Evolutionary conservation across 2,797 vertebrate species (phyloP), one percentile per base, ranked within the genome.

Genomic region (Anas capensis): DNA sequence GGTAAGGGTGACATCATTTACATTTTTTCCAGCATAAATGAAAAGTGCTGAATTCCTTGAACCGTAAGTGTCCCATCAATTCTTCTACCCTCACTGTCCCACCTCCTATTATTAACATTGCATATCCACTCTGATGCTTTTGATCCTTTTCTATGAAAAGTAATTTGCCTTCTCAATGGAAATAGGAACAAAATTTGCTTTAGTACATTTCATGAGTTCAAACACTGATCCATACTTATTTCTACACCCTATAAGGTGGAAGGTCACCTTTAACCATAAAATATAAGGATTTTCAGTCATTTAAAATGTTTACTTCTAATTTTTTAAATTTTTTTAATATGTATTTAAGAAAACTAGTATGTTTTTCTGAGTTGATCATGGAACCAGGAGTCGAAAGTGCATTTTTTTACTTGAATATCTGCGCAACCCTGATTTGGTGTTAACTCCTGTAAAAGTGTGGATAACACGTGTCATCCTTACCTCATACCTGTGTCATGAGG

Each of bases 111-210:
- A 97, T 97, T 98, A 98, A 97, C 87, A 96, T 68, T 90, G 92
- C 75, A 76, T 94, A 93, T 83, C 79, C 92, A 95, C 94, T 97
- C 94, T 51, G 92, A 82, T 56, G 94, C 84, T 94, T 97, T 97
- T 96, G 95, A 95, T 96, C 91, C 89, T 95, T 93, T 96, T 83
- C 91, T 80, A 61, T 56, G 83, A 94, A 95, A 97, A 96, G 96
- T 95, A 97, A 97, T 97, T 98, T 97, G 82, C 93, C 8, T 96
- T 95, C 94, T 96, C 97, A 95, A 94, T 86, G 93, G 97, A 98
- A 98, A 97, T 94, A 96, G 91, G 84, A 69, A 95, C 42, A 78
- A 96, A 96, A 97, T 96, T 97, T 92, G 66, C 95, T 92, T 96
- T 97, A 95, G 91, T 81, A 84, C 70, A 77, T 95, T 97, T 96